These are phyloP conservation scores for Cynopterus sphinx DNA, from an alignment of 2,797 vertebrate species.

Conservation along the genomic window DNA sequence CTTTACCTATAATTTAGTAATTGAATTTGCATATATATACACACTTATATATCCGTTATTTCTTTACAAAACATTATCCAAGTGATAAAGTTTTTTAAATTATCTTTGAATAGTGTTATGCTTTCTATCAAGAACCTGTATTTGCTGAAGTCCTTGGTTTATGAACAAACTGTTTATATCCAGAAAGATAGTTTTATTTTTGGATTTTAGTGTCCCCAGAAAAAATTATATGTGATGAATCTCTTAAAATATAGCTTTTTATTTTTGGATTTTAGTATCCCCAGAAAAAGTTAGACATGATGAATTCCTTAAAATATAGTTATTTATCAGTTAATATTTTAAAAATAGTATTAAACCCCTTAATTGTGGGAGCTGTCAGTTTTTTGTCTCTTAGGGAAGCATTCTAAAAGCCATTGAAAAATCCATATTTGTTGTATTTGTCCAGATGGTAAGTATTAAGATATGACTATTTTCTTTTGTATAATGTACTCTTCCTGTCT, in stretches of 20 bases:
- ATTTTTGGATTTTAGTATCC: not conserved
- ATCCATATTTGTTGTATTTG: not conserved
- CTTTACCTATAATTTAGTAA: not conserved
- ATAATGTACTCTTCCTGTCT: not conserved
- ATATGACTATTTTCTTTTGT: not conserved
- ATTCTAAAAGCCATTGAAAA: slow-evolving; percentile 1
- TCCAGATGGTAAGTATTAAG: not conserved
- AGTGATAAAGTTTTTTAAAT: not conserved
- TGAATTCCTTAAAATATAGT: not conserved
- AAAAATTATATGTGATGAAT: not conserved
- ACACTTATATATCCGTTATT: not conserved
- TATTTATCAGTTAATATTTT: not conserved
- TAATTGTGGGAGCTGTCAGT: not conserved
- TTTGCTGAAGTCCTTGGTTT: not conserved
- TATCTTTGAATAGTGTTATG: not conserved
- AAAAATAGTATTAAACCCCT: not conserved
- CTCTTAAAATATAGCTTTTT: not conserved
- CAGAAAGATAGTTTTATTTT: not conserved
- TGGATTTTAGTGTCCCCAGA: not conserved
- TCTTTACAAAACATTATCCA: not conserved
- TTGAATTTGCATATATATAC: not conserved
- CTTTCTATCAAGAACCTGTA: not conserved
- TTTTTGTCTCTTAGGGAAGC: not conserved
- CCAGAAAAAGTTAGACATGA: not conserved
- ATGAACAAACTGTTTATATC: not conserved